phyloP scores from a whole-genome alignment of 2,113 vertebrate species.

The Tetrax tetrax region DNA sequence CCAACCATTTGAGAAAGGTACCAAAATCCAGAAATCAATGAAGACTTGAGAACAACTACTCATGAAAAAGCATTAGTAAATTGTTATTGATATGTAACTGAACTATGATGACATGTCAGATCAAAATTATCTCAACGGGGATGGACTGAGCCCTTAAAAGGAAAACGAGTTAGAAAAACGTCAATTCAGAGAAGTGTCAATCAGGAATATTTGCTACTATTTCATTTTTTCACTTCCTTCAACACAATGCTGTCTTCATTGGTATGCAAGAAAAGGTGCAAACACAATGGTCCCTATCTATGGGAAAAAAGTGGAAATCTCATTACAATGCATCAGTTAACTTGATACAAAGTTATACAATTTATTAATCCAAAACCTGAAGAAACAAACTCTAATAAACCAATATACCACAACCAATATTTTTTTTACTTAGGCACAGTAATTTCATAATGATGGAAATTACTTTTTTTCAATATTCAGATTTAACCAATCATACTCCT shows the following conservation, averaged over 20 bases:
- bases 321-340: background rate
- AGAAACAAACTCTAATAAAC: background rate
- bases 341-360: background rate
- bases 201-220: background rate
- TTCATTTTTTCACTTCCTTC: background rate
- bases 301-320: background rate
- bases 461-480: background rate
- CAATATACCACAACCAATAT: background rate
- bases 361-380: background rate
- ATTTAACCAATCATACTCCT: background rate
- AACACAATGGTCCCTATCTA: background rate
- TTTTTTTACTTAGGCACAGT: background rate
- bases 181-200: background rate
- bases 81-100: background rate
- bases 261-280: background rate
- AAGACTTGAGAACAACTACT: background rate
- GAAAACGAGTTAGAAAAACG: background rate
- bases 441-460: background rate
- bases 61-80: background rate
- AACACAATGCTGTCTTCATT: background rate
- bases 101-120: rapidly evolving
- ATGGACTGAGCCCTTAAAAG: background rate
- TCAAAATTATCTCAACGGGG: background rate
- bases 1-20: background rate
- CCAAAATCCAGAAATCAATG: background rate